Conservation (phyloP, 2,113 vertebrate species). For the Strix uralensis region DNA sequence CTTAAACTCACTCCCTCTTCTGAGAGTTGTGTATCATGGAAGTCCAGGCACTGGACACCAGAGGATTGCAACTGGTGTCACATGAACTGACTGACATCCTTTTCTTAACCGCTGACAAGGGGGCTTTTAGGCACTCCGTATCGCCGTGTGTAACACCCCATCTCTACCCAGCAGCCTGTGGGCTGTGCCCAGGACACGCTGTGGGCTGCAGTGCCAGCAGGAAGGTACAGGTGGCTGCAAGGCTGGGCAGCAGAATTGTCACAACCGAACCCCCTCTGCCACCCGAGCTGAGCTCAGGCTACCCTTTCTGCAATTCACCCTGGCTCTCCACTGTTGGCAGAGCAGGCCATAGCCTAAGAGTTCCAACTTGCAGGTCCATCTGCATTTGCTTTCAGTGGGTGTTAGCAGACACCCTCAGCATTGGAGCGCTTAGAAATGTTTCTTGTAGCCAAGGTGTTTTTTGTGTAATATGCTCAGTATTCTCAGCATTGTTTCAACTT, state of each 20-base stretch:
- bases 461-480: background rate
- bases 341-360: background rate
- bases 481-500: conserved; percentile 4
- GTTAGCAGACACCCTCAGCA: background rate
- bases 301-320: background rate
- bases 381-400: background rate
- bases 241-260: no score
- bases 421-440: background rate
- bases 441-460: background rate
- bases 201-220: background rate
- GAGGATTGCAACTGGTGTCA: background rate
- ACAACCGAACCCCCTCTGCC: background rate
- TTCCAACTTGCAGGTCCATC: background rate
- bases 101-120: background rate
- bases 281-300: background rate
- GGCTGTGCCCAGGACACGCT: background rate
- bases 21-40: background rate
- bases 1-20: background rate
- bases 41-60: background rate
- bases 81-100: background rate
- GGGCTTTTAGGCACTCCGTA: no score
- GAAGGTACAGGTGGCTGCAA: background rate
- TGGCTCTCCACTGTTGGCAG: background rate
- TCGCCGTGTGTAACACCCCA: background rate
- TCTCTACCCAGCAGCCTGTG: background rate